Conservation (phyloP, 2,888 invertebrate species). For the Orthonychiurus folsomi region DNA sequence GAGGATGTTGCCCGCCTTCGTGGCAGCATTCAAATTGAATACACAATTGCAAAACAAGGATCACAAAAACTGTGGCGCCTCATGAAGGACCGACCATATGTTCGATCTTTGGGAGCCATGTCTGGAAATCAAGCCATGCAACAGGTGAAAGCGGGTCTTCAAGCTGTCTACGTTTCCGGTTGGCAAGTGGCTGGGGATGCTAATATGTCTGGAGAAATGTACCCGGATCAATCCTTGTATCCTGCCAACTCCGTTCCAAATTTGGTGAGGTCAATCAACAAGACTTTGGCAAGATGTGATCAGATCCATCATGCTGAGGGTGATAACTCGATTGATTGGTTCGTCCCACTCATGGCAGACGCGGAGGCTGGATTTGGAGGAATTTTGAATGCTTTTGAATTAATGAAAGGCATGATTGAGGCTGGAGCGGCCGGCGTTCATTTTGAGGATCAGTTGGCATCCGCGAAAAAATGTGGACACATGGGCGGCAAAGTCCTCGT, state of each 20-base stretch:
- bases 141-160: slow-evolving; percentile 44
- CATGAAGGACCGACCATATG: slow-evolving; percentile 42
- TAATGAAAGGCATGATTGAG: slow-evolving; percentile 42
- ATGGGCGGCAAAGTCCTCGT: slow-evolving; percentile 44
- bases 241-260: slow-evolving; percentile 44
- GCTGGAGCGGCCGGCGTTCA: slow-evolving; percentile 42
- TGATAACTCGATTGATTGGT: slow-evolving; percentile 30
- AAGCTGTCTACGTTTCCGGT: slow-evolving; percentile 45
- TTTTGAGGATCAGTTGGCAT: slow-evolving; percentile 45
- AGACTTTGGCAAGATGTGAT: slow-evolving; percentile 43
- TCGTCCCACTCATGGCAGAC: slow-evolving; percentile 44
- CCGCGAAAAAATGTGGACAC: slow-evolving; percentile 45
- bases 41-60: slow-evolving; percentile 43
- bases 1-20: slow-evolving; percentile 43
- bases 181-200: slow-evolving; percentile 46
- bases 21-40: slow-evolving; percentile 43
- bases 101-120: slow-evolving; percentile 44
- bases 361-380: slow-evolving; percentile 45
- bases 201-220: slow-evolving; percentile 43
- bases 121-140: slow-evolving; percentile 45
- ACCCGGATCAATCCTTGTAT: slow-evolving; percentile 45
- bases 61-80: slow-evolving; percentile 44
- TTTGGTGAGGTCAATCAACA: slow-evolving; percentile 42
- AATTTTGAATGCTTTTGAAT: slow-evolving; percentile 44
- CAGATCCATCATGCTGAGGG: slow-evolving; percentile 32